Percentiles rank a stretch among this genome's conserved stretches.
These are phyloP conservation scores for Falcaria lacertinaria DNA, from an alignment of 2,888 invertebrate species.

Conservation along the genomic window DNA sequence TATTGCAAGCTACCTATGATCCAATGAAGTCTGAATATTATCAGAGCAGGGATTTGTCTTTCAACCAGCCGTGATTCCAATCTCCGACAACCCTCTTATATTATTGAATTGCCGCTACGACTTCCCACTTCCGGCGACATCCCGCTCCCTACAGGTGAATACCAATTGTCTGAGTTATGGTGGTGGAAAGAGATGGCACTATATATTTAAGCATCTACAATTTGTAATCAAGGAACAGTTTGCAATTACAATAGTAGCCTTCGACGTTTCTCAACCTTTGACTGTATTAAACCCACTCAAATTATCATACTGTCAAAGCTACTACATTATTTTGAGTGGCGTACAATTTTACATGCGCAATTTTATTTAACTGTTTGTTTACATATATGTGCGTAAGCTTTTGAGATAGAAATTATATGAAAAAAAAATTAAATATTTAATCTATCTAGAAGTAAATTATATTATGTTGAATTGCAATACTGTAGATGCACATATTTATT, in stretches of 20 bases:
- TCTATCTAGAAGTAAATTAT: no score
- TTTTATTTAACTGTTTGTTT: no score
- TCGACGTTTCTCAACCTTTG: background rate
- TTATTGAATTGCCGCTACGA: slow-evolving; percentile 43
- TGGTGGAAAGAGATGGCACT: background rate
- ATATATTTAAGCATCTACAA: background rate
- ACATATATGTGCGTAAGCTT: no score
- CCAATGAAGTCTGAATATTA: background rate
- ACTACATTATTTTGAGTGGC: no score
- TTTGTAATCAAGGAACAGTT: background rate
- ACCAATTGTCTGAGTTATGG: background rate
- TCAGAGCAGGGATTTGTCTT: background rate
- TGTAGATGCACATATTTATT: no score
- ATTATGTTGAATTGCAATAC: no score
- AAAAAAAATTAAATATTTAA: no score
- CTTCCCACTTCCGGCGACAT: slow-evolving; percentile 29
- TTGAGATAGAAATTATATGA: no score
- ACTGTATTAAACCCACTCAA: no score
- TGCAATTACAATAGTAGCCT: background rate
- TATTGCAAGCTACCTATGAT: background rate
- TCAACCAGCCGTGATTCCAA: slow-evolving; percentile 30
- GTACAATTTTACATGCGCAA: no score
- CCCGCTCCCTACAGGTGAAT: background rate
- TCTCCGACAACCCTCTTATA: slow-evolving; percentile 49
- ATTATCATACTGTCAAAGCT: no score